Evolutionary conservation across 2,888 invertebrate genomes (phyloP).

Genomic region (Amblyjoppa proteus): DNA sequence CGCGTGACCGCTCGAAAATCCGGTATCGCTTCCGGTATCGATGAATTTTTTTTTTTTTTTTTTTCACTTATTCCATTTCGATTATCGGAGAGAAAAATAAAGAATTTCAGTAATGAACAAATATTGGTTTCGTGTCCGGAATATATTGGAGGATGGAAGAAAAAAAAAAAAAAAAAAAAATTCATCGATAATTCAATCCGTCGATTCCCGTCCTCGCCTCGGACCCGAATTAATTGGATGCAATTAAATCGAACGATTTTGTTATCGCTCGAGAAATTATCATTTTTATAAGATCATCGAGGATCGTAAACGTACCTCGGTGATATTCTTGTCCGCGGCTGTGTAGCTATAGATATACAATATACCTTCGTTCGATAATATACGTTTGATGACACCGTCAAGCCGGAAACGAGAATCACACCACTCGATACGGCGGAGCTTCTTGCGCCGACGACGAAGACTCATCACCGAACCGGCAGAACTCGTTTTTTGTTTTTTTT

Average conservation of each 20-base stretch:
- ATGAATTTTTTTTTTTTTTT: neutral
- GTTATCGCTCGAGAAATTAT: slow-evolving; percentile 33
- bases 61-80: neutral
- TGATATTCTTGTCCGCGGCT: neutral
- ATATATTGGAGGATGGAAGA: neutral
- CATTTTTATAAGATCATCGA: slow-evolving; percentile 66
- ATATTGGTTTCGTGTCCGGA: neutral
- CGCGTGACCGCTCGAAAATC: neutral
- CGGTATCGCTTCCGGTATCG: neutral
- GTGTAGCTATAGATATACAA: neutral
- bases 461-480: slow-evolving; percentile 10
- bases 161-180: slow-evolving; percentile 5
- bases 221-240: slow-evolving; percentile 31
- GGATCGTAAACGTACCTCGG: slow-evolving; percentile 19
- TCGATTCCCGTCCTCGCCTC: slow-evolving; percentile 15
- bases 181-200: neutral
- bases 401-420: slow-evolving; percentile 7
- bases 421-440: slow-evolving; percentile 4
- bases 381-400: slow-evolving; percentile 19
- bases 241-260: neutral
- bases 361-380: slow-evolving; percentile 2
- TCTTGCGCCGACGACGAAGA: slow-evolving; percentile 15
- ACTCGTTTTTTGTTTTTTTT: slow-evolving; percentile 36
- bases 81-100: neutral
- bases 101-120: neutral